These are phyloP conservation scores for Drosophila nannoptera DNA, from an alignment of 1,140 invertebrate species.

Conservation along the genomic window DNA sequence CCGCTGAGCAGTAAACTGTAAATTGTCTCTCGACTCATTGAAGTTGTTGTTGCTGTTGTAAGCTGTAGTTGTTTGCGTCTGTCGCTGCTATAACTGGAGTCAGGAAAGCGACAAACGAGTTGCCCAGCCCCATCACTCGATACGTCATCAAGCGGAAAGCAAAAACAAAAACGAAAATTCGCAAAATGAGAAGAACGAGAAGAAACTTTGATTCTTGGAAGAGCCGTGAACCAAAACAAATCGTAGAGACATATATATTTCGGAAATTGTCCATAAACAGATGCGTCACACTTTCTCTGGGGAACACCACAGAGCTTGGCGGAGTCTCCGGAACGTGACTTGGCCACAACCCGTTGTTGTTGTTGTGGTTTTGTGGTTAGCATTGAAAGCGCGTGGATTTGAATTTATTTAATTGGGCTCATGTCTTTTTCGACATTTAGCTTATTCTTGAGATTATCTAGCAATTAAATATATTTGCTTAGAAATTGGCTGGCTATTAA, in stretches of 20 bases:
- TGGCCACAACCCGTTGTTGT: conserved; percentile 16
- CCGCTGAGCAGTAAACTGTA: conserved; percentile 2
- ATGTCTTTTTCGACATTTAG: not conserved
- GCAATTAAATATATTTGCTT: too few species aligned
- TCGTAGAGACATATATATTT: conserved; percentile 9
- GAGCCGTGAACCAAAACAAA: not conserved
- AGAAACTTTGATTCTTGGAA: not conserved
- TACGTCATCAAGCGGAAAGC: not conserved
- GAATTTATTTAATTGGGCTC: not conserved
- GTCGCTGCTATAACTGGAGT: not conserved
- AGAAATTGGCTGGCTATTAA: too few species aligned
- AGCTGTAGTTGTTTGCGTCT: not conserved
- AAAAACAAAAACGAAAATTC: conserved; percentile 6
- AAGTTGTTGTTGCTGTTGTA: not conserved
- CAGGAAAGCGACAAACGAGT: conserved; percentile 7
- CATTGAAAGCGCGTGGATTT: too few species aligned
- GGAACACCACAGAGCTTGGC: conserved; percentile 43
- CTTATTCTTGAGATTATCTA: too few species aligned
- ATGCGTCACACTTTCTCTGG: conserved; percentile 71
- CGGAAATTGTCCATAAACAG: conserved; percentile 33
- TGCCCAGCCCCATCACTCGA: not conserved
- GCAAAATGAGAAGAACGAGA: not conserved
- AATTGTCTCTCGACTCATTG: conserved; percentile 14
- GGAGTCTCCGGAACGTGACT: conserved; percentile 48
- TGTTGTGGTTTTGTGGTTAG: too few species aligned